Evolutionary conservation across 2,113 vertebrate species (phyloP).

Genomic region (Alouatta palliata): DNA sequence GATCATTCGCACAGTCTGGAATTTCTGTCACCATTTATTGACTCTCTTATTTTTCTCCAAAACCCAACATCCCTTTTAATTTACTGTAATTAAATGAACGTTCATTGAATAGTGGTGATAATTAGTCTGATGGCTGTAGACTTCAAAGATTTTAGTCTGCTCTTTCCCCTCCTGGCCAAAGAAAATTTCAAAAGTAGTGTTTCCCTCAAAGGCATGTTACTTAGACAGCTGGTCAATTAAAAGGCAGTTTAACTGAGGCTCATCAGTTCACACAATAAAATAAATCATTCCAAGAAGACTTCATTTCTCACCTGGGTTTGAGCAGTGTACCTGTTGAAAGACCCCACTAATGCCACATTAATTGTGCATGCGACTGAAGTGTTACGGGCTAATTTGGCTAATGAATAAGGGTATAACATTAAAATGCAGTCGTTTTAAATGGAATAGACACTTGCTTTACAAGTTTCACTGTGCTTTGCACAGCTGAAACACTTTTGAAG

Average conservation of each 20-base stretch:
- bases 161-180: slow-evolving; percentile 29
- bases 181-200: slow-evolving; percentile 64
- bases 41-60: slow-evolving; percentile 56
- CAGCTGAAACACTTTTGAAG: background rate
- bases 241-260: slow-evolving; percentile 60
- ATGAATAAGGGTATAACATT: background rate
- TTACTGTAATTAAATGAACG: slow-evolving; percentile 72
- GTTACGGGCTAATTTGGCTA: slow-evolving; percentile 24
- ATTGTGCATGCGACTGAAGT: background rate
- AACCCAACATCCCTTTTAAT: slow-evolving; percentile 58
- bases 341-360: background rate
- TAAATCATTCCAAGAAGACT: slow-evolving; percentile 56
- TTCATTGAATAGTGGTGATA: slow-evolving; percentile 51
- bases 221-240: slow-evolving; percentile 68
- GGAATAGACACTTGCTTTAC: background rate
- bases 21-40: slow-evolving; percentile 52
- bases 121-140: slow-evolving; percentile 65
- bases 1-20: background rate
- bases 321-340: slow-evolving; percentile 11
- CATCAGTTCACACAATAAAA: slow-evolving; percentile 58
- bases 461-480: background rate
- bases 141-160: slow-evolving; percentile 68
- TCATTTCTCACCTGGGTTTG: slow-evolving; percentile 45
- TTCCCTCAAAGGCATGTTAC: slow-evolving; percentile 64
- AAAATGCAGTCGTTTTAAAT: background rate